Percentiles rank a stretch among this genome's conserved stretches.
Evolutionary conservation across 2,797 vertebrate species (phyloP).

Genomic region (Propithecus deckenii): DNA sequence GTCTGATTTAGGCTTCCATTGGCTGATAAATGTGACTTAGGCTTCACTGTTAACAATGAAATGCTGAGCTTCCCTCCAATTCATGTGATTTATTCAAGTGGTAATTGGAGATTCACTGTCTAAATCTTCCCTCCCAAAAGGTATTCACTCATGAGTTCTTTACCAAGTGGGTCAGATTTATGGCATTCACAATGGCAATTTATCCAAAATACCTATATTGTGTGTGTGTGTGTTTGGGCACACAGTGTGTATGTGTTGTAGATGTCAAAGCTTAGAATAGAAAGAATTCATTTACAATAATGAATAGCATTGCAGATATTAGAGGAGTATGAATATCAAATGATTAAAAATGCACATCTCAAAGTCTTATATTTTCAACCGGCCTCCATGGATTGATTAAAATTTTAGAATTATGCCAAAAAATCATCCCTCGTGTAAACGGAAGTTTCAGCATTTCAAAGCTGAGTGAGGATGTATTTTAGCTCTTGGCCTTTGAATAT

Average conservation of each 20-base stretch:
- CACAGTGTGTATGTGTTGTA: neutral
- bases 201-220: neutral
- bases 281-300: neutral
- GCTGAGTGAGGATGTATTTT: constrained; percentile 7
- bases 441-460: constrained; percentile 56
- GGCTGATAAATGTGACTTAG: neutral
- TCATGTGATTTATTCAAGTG: neutral
- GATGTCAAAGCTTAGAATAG: neutral
- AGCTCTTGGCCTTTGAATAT: constrained; percentile 41
- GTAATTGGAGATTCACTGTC: neutral
- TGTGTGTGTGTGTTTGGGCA: neutral
- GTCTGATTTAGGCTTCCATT: neutral
- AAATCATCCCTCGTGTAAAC: constrained; percentile 13
- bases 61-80: neutral
- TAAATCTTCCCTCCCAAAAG: neutral
- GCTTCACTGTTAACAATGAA: neutral
- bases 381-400: neutral
- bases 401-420: constrained; percentile 46
- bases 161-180: neutral
- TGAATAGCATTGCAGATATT: constrained; percentile 2
- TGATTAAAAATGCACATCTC: constrained; percentile 19
- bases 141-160: neutral
- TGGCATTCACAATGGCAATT: constrained; percentile 39
- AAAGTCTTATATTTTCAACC: constrained; percentile 66
- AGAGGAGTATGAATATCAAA: constrained; percentile 13